Conservation (phyloP, 2,797 vertebrate genomes). For the Sarcophilus harrisii region DNA sequence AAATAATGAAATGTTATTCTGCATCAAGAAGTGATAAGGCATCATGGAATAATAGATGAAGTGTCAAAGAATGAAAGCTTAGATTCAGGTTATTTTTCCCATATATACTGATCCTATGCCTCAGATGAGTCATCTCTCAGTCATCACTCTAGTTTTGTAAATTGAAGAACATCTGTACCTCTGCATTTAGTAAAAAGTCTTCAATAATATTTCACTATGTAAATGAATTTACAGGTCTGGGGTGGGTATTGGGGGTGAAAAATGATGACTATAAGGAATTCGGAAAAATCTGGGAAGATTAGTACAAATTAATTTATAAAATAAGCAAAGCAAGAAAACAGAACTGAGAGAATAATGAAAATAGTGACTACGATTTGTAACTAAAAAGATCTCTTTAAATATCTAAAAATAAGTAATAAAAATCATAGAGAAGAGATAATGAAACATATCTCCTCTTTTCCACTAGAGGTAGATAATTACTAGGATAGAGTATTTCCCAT, state of each 20-base stretch:
- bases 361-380: neutral
- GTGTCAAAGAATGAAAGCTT: neutral
- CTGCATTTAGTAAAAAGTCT: neutral
- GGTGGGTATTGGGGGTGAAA: neutral
- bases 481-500: neutral
- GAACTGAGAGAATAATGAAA: neutral
- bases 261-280: neutral
- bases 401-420: neutral
- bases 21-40: neutral
- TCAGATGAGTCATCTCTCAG: neutral
- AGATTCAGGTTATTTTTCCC: neutral
- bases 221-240: neutral
- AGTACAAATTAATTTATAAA: neutral
- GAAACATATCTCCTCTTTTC: neutral
- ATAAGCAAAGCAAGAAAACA: neutral
- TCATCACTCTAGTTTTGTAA: neutral
- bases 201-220: neutral
- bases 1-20: neutral
- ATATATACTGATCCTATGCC: neutral
- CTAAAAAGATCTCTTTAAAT: neutral
- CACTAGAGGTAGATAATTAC: neutral
- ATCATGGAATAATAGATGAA: neutral
- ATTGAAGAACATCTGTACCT: neutral
- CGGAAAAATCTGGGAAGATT: neutral
- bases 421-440: neutral